Conservation (phyloP, 2,113 vertebrate genomes). For the Rhea americana region DNA sequence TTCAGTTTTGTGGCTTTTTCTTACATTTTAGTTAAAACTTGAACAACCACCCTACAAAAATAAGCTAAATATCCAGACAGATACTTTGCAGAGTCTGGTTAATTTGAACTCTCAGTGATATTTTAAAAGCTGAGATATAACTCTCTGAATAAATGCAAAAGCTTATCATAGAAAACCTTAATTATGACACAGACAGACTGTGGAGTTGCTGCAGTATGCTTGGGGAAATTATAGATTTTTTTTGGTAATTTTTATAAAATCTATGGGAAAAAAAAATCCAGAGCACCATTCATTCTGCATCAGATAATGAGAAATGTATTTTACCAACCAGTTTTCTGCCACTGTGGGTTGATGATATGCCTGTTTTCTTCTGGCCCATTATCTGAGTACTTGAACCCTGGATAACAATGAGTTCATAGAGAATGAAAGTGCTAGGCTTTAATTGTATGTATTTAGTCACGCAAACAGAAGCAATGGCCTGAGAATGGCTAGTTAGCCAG, state of each 20-base stretch:
- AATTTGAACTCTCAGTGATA: not conserved
- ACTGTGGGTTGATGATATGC: constrained; percentile 81
- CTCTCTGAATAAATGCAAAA: constrained; percentile 13
- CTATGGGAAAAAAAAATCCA: not conserved
- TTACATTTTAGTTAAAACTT: not conserved
- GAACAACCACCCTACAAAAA: not conserved
- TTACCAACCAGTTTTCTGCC: constrained; percentile 87
- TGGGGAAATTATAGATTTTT: constrained; percentile 30
- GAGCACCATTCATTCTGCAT: constrained; percentile 66
- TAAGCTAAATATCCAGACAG: not conserved
- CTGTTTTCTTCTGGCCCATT: constrained; percentile 95
- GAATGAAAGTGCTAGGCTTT: constrained; percentile 97
- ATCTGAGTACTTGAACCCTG: constrained; percentile 98
- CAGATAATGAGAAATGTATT: constrained; percentile 91
- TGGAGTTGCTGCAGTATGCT: constrained; percentile 11
- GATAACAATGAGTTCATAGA: constrained; percentile 99
- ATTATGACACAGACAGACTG: constrained; percentile 22
- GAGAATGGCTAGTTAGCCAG: constrained; percentile 97
- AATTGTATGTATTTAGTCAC: constrained; percentile 99
- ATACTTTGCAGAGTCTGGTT: not conserved
- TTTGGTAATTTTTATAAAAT: constrained; percentile 48
- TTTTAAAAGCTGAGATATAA: constrained; percentile 21
- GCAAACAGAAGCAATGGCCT: constrained; percentile 99
- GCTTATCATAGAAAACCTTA: constrained; percentile 47
- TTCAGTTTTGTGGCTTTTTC: not conserved